phyloP scores from a whole-genome alignment of 2,797 vertebrate genomes.

The Danio choprae region DNA sequence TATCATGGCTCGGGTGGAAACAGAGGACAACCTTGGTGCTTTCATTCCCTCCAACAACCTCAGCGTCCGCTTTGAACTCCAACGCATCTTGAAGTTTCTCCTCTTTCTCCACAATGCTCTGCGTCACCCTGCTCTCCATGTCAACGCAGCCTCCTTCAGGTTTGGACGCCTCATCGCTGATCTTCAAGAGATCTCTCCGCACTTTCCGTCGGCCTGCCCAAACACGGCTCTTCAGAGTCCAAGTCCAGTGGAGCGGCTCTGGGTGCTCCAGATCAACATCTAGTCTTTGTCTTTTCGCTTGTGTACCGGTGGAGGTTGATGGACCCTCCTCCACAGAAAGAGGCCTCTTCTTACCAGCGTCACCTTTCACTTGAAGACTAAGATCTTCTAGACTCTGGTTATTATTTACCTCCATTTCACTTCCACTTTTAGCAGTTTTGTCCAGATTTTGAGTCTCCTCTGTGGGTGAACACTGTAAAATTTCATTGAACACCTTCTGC shows the following conservation, averaged over 20 bases:
- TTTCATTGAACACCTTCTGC: constrained; percentile 71
- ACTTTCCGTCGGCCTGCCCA: constrained; percentile 88
- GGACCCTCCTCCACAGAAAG: constrained; percentile 60
- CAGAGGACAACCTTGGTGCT: constrained; percentile 70
- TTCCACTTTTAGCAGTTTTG: background rate
- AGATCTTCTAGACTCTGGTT: constrained; percentile 37
- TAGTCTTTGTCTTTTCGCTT: constrained; percentile 65
- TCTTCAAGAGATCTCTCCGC: constrained; percentile 81
- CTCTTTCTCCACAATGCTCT: constrained; percentile 74
- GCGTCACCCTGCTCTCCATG: constrained; percentile 83
- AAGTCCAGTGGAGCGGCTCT: constrained; percentile 74
- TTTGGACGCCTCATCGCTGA: constrained; percentile 47
- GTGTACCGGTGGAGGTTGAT: constrained; percentile 59
- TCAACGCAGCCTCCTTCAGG: constrained; percentile 72
- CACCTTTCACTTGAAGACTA: constrained; percentile 38
- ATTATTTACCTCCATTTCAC: constrained; percentile 63
- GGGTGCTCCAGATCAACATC: constrained; percentile 15
- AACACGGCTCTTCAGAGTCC: constrained; percentile 77
- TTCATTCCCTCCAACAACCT: constrained; percentile 70
- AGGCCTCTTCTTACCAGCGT: constrained; percentile 70
- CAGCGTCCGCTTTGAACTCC: constrained; percentile 74
- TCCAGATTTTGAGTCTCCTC: constrained; percentile 56
- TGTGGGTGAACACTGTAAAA: constrained; percentile 77
- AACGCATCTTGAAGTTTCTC: constrained; percentile 71
- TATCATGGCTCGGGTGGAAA: constrained; percentile 71